These are phyloP conservation scores for Tolmerus cingulatus DNA, from an alignment of 2,888 invertebrate genomes.

Conservation along the genomic window DNA sequence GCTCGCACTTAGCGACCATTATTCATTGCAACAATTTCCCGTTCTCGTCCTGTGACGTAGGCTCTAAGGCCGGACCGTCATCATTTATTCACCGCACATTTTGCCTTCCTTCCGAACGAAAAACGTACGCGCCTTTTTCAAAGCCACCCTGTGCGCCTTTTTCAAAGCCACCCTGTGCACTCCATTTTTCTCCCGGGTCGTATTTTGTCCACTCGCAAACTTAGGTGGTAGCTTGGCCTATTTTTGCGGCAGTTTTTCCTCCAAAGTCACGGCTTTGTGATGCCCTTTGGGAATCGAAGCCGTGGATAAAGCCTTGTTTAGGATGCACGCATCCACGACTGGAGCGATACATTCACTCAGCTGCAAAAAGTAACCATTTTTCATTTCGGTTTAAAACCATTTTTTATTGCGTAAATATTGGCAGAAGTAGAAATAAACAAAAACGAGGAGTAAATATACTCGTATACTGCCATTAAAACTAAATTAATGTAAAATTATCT, in stretches of 20 bases:
- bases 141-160: neutral
- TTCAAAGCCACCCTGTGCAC: neutral
- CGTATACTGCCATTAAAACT: neutral
- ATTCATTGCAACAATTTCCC: constrained; percentile 35
- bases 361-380: neutral
- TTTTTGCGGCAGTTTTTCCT: neutral
- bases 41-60: neutral
- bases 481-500: too few relatives aligned
- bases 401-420: neutral
- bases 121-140: constrained; percentile 9
- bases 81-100: constrained; percentile 40
- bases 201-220: neutral
- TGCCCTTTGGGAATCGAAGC: neutral
- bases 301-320: neutral
- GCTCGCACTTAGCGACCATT: constrained; percentile 19
- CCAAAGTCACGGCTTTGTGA: neutral
- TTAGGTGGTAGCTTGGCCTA: neutral
- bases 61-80: neutral
- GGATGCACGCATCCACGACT: neutral
- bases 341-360: neutral
- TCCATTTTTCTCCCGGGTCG: neutral
- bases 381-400: neutral
- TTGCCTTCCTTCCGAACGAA: neutral
- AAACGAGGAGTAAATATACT: neutral
- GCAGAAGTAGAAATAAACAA: neutral